phyloP scores from a whole-genome alignment of 2,888 invertebrate species.

The Cheilosia scutellata region DNA sequence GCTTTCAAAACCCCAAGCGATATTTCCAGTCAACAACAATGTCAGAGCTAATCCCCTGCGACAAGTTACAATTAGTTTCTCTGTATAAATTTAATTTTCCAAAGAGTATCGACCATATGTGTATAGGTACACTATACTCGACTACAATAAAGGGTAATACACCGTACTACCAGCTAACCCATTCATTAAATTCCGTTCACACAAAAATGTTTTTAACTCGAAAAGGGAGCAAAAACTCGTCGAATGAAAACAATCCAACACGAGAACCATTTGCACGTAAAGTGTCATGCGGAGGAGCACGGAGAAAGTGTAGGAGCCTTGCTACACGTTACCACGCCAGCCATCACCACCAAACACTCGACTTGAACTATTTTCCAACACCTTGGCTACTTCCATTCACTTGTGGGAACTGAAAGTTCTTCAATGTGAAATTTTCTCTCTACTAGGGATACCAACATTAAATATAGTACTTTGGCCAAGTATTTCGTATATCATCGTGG shows the following conservation, averaged over 20 bases:
- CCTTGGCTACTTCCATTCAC: constrained; percentile 67
- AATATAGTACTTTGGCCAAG: constrained; percentile 36
- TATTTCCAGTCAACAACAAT: constrained; percentile 45
- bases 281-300: constrained; percentile 37
- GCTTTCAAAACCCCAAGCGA: constrained; percentile 10
- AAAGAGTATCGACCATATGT: constrained; percentile 43
- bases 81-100: constrained; percentile 63
- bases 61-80: constrained; percentile 63
- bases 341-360: constrained; percentile 56
- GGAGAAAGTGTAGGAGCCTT: not conserved
- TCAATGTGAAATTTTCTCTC: constrained; percentile 29
- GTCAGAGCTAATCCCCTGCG: constrained; percentile 51
- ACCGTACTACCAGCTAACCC: constrained; percentile 35
- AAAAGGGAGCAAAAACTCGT: constrained; percentile 3
- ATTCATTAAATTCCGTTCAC: constrained; percentile 68
- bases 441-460: not conserved
- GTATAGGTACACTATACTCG: constrained; percentile 13
- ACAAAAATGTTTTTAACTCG: constrained; percentile 63
- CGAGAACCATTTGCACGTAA: constrained; percentile 63
- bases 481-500: constrained; percentile 46
- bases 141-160: constrained; percentile 46
- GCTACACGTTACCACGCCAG: constrained; percentile 20
- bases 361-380: constrained; percentile 72
- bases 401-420: constrained; percentile 57
- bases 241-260: constrained; percentile 54